Conservation (phyloP, 2,797 vertebrate species). For the Lateolabrax maculatus region DNA sequence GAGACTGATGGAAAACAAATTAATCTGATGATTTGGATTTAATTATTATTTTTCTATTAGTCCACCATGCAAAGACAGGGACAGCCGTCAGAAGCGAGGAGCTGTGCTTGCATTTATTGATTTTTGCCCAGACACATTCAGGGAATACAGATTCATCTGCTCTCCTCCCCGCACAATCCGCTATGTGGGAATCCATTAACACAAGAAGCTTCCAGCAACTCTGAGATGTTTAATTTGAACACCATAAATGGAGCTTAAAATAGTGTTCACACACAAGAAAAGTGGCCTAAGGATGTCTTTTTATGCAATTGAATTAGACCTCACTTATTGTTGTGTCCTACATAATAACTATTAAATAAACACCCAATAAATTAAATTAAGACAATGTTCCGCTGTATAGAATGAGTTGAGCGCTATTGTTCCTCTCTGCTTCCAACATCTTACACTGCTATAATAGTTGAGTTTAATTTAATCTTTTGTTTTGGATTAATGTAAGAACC, state of each 20-base stretch:
- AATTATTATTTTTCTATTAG: slow-evolving; percentile 96
- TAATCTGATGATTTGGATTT: slow-evolving; percentile 95
- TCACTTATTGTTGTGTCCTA: slow-evolving; percentile 91
- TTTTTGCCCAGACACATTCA: slow-evolving; percentile 94
- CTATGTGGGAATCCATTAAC: slow-evolving; percentile 94
- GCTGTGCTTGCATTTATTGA: slow-evolving; percentile 97
- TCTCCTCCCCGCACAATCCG: slow-evolving; percentile 75
- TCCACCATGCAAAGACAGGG: slow-evolving; percentile 89
- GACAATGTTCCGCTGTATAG: slow-evolving; percentile 88
- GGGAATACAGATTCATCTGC: slow-evolving; percentile 85
- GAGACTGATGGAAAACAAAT: slow-evolving; percentile 95
- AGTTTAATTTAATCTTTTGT: slow-evolving; percentile 80
- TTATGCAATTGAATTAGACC: slow-evolving; percentile 94
- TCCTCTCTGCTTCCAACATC: slow-evolving; percentile 83
- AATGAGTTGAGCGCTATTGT: slow-evolving; percentile 81
- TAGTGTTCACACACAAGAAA: slow-evolving; percentile 89
- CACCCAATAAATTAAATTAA: slow-evolving; percentile 96
- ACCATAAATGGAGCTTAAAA: slow-evolving; percentile 94
- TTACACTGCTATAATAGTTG: slow-evolving; percentile 56
- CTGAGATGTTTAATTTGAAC: slow-evolving; percentile 97
- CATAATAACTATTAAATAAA: slow-evolving; percentile 95
- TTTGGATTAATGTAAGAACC: slow-evolving; percentile 74
- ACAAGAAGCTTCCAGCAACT: slow-evolving; percentile 93
- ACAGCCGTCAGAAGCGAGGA: slow-evolving; percentile 91
- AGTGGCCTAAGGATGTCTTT: slow-evolving; percentile 92